Percentiles rank a stretch among this genome's conserved stretches.
phyloP scores from a whole-genome alignment of 2,888 invertebrate genomes.

The Eledona agricola region DNA sequence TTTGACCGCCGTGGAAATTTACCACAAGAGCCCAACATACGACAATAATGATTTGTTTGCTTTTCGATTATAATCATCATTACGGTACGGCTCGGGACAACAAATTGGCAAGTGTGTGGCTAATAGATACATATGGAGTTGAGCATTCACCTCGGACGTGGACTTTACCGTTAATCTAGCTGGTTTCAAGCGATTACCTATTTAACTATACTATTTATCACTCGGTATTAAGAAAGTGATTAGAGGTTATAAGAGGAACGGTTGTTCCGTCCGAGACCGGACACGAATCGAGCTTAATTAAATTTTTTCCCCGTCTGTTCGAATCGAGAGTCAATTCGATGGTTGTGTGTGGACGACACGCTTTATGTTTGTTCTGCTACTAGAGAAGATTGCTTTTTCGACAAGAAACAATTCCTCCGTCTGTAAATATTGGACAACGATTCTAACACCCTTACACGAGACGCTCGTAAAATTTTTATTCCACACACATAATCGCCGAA shows the following conservation, averaged over 20 bases:
- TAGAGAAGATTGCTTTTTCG: constrained; percentile 47
- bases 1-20: constrained; percentile 5
- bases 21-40: background rate
- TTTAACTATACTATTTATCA: constrained; percentile 11
- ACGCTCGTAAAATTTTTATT: constrained; percentile 14
- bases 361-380: constrained; percentile 48
- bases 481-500: background rate
- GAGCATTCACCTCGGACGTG: no score
- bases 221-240: constrained; percentile 3
- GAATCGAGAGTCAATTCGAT: constrained; percentile 22
- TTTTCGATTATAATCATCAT: no score
- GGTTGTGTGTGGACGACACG: constrained; percentile 34
- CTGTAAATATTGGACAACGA: constrained; percentile 34
- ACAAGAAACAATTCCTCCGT: constrained; percentile 31
- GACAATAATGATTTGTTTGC: no score
- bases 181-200: background rate
- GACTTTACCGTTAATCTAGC: constrained; percentile 5
- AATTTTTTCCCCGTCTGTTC: constrained; percentile 4
- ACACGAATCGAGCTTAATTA: constrained; percentile 13
- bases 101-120: no score
- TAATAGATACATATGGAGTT: no score
- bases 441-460: constrained; percentile 9
- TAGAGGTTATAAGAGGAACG: constrained; percentile 3
- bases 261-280: constrained; percentile 2
- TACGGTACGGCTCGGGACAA: no score